phyloP scores from a whole-genome alignment of 2,888 invertebrate genomes.

The Coenonympha arcania region DNA sequence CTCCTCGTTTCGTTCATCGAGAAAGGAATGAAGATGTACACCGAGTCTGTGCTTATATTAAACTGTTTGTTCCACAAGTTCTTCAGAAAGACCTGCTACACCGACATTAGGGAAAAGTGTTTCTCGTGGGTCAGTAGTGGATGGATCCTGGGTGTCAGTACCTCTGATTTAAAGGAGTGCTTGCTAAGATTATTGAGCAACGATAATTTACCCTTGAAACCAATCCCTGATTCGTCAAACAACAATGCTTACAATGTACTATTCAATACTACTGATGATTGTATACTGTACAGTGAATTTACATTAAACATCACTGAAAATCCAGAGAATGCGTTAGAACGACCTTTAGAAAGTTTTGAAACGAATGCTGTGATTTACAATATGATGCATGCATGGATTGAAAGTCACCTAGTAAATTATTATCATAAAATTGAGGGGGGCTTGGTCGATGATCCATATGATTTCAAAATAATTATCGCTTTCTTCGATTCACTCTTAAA shows the following conservation, averaged over 20 bases:
- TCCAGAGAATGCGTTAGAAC: not conserved
- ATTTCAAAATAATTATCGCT: slow-evolving; percentile 35
- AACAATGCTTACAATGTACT: slow-evolving; percentile 39
- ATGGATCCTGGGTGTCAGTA: slow-evolving; percentile 28
- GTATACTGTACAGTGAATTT: slow-evolving; percentile 56
- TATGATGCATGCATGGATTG: slow-evolving; percentile 37
- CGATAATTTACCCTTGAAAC: slow-evolving; percentile 42
- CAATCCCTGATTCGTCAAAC: not conserved
- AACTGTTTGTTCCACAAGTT: slow-evolving; percentile 45
- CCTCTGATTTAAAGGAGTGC: slow-evolving; percentile 35
- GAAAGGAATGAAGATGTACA: slow-evolving; percentile 56
- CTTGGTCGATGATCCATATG: slow-evolving; percentile 38
- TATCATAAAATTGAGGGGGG: slow-evolving; percentile 30
- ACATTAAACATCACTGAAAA: slow-evolving; percentile 37
- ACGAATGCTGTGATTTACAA: slow-evolving; percentile 35
- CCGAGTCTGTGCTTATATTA: slow-evolving; percentile 48
- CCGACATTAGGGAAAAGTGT: slow-evolving; percentile 43
- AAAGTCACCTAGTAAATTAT: slow-evolving; percentile 29
- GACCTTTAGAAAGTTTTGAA: slow-evolving; percentile 20
- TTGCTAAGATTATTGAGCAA: slow-evolving; percentile 47
- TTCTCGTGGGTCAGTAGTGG: slow-evolving; percentile 49
- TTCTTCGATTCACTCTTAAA: slow-evolving; percentile 45
- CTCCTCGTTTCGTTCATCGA: slow-evolving; percentile 58
- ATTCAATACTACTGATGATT: slow-evolving; percentile 47
- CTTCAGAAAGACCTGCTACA: slow-evolving; percentile 50